Evolutionary conservation across 2,797 vertebrate species (phyloP).

Genomic region (Rousettus madagascariensis): DNA sequence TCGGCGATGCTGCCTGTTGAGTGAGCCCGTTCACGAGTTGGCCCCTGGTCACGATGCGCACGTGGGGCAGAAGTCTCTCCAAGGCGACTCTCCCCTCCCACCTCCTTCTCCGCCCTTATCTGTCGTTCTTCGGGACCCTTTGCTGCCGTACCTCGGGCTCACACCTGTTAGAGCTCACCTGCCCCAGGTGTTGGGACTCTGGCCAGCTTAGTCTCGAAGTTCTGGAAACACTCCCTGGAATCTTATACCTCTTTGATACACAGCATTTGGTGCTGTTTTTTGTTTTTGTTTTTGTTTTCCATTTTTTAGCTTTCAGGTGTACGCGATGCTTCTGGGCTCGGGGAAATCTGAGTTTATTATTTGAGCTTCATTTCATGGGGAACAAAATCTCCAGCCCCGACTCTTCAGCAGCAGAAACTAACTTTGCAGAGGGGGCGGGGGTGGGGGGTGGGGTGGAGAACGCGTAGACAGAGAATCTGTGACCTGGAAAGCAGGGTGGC

Average conservation of each 20-base stretch:
- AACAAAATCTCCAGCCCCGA: neutral
- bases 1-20: neutral
- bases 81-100: neutral
- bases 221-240: neutral
- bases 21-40: neutral
- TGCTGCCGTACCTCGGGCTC: neutral
- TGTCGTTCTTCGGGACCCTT: neutral
- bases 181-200: too few relatives aligned
- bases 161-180: neutral
- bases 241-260: too few relatives aligned
- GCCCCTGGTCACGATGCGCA: neutral
- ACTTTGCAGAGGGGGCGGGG: neutral
- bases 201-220: neutral
- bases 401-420: neutral
- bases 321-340: neutral
- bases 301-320: neutral
- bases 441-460: neutral
- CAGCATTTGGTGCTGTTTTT: neutral
- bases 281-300: too few relatives aligned
- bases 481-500: neutral
- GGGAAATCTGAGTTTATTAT: neutral
- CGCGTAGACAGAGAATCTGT: neutral
- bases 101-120: neutral
- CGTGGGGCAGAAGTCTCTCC: rapidly evolving
- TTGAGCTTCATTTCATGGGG: neutral